Evolutionary conservation across 2,797 vertebrate species (phyloP), one percentile per base, ranked within the genome.

Genomic region (Phyllotis vaccarum): DNA sequence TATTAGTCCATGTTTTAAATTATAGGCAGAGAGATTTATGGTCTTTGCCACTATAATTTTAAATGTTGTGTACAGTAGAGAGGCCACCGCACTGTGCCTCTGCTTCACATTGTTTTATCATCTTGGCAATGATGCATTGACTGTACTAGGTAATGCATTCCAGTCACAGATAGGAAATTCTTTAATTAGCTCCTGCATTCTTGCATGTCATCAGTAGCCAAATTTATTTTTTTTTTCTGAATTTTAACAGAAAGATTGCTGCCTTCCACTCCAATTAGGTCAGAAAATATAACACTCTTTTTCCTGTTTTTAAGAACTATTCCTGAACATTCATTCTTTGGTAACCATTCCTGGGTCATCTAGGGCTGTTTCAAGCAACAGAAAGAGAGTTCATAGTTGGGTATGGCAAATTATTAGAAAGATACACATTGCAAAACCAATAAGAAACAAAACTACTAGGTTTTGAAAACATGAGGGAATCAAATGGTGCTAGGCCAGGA

Each of bases 141-240:
- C 19, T 89, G 72, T 27, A 66, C 72, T 56, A n/a, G 1, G 5
- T 68, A 49, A 49, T 89, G 87, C 29, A 81, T 68, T 82, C 43
- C 21, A 86, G 60, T 52, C 27, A 49, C 17, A 86, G n/a, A 43
- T 10, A 78, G 46, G 46, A 86, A 60, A 88, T 52, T 14, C 70
- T 90, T 96, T 79, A 92, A 83, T 95, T 70, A 91, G 52, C 56
- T 76, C 9, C 83, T 80, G 7, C 40, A 86, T 8, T 75, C 83
- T 43, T 95, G 54, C 60, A 49, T 85, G 54, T 37, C 52, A 31
- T 79, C 31, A 64, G 10, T 74, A 74, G 52, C 54, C 22, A 58
- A 12, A 19, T 31, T 76, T 40, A 37, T 56, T 88, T 79, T 14
- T 49, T 49, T 88, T 81, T 31, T 27, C 21, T 74, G 40, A 91